phyloP scores from a whole-genome alignment of 2,888 invertebrate genomes.

The Lasius platythorax region DNA sequence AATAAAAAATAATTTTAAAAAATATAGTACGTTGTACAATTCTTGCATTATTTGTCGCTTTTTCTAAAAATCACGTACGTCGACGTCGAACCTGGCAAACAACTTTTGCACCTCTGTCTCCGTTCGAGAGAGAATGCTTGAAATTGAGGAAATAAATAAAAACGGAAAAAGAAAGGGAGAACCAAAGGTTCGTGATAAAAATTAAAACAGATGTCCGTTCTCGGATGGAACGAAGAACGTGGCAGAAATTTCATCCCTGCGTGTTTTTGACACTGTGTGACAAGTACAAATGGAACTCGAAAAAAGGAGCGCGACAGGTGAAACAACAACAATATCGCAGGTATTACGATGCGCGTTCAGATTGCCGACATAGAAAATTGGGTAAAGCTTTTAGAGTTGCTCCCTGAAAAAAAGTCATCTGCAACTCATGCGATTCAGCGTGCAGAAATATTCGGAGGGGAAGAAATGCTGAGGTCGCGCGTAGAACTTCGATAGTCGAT shows the following conservation, averaged over 20 bases:
- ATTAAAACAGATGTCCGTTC: conserved; percentile 37
- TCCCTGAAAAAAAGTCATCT: conserved; percentile 8
- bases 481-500: conserved; percentile 6
- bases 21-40: neutral
- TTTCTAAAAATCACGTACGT: conserved; percentile 9
- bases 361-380: conserved; percentile 24
- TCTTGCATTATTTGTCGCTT: neutral
- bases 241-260: conserved; percentile 41
- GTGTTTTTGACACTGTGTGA: conserved; percentile 50
- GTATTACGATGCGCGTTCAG: conserved; percentile 19
- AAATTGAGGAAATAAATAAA: conserved; percentile 18
- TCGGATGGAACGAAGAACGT: conserved; percentile 34
- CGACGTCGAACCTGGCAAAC: neutral
- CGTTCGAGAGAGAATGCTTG: neutral
- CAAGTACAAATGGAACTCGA: conserved; percentile 41
- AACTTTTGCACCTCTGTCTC: neutral
- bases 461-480: conserved; percentile 44
- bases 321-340: conserved; percentile 32
- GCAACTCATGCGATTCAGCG: neutral
- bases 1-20: neutral
- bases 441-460: neutral
- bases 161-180: conserved; percentile 11
- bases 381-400: conserved; percentile 19
- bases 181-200: conserved; percentile 29
- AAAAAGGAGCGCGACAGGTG: conserved; percentile 23